Base-by-base conservation (phyloP, 2,113 vertebrate species). In the Dromiciops gliroides region DNA sequence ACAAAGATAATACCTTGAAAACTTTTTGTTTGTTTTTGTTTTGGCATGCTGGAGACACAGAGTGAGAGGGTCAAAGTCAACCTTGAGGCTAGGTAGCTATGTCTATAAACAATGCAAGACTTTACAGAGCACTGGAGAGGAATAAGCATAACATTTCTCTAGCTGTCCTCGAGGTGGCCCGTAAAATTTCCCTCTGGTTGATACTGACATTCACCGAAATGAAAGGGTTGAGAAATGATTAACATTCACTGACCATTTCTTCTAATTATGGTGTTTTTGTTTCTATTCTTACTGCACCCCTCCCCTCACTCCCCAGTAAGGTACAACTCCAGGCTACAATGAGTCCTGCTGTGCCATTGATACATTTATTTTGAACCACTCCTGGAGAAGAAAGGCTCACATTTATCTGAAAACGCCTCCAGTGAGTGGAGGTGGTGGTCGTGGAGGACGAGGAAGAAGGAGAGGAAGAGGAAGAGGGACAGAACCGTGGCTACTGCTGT, bases 301-400 rank as follows among this genome's bases (percentile, higher is more conserved):
- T 92, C 94, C 50, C 94, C 12, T 98, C 97, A 94, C 95, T 0
- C 96, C 91, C 88, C 97, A 95, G 95, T 97, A 98, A 98, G 98
- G 97, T 97, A 96, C 90, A 96, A 94, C 93, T 94, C 96, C 92
- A 83, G 93, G 97, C 96, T 94, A 97, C 93, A 94, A 97, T 44
- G 44, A 92, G 96, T 94, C 67, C 92, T 90, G 88, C 24, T 96
- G 93, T 91, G 91, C 93, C 88, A 94, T 94, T 89, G 44, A 93
- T 95, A 97, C 83, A 44, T 83, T 93, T 90, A 94, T 96, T 96
- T 95, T 97, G 95, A 97, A 88, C 89, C 92, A 89, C 93, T 0
- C 12, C 94, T 97, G 97, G 97, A 95, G 94, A 94, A 96, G 97
- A 95, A 97, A 51, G 96, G 95, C 95, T 98, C 88, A 90, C 60